Base-by-base conservation (phyloP, 2,113 vertebrate species). In the Tympanuchus pallidicinctus region DNA sequence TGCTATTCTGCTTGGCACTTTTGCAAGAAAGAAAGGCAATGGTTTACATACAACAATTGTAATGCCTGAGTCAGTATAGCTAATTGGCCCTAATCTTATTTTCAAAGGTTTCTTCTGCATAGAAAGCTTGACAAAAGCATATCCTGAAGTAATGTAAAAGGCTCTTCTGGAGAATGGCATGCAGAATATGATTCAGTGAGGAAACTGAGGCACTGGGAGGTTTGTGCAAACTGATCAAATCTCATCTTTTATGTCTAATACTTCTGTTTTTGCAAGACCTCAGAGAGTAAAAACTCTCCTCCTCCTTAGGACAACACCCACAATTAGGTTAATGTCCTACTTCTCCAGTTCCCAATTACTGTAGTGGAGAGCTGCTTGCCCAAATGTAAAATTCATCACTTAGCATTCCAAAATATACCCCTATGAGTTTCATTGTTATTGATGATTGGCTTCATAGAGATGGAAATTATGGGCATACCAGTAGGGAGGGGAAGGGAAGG, bases 361-460 rank as follows among this genome's bases (percentile, higher is more conserved):
- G 12, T 54, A 60, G 57, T 28, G 57, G 57, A 88, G 57, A 90
- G 5, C 30, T 69, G 7, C 60, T 81, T 67, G 43, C 20, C 76
- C 59, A 61, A 69, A 69, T 94, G 32, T 32, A 92, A 92, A 93
- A 94, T 88, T 90, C n/a, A 90, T 57, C 88, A 86, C 79, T 88
- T 91, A 64, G 27, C 69, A 81, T 80, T 91, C 91, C 47, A 72
- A 95, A 96, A 94, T 89, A 88, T 72, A 86, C 11, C 36, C 65
- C n/a, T 50, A 69, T 81, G 79, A 61, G 72, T 95, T 86, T 86
- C 47, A 76, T 84, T 95, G 80, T 95, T 88, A 32, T 75, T 75
- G 70, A 77, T 61, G 67, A 52, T 40, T 74, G 61, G 20, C 65
- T 94, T 90, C 88, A 88, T 40, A 86, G 79, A 91, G 76, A 95